A percentile compares a stretch with the other conserved stretches of the same genome.
Conservation (phyloP, 2,888 invertebrate species). For the Campopleginae sp. region DNA sequence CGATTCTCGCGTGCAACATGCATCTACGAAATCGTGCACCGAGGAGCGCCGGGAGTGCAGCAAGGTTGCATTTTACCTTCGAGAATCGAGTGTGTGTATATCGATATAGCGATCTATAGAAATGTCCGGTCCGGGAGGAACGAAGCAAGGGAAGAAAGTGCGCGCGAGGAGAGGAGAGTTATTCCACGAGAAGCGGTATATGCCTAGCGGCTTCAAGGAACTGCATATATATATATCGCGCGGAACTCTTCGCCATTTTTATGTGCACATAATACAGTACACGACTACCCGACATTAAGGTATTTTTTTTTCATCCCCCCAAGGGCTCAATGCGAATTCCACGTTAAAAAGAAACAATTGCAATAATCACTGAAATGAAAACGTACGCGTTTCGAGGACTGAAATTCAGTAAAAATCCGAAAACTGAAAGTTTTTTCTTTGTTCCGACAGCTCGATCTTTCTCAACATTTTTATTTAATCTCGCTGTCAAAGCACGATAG, state of each 20-base stretch:
- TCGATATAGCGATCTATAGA: conserved; percentile 4
- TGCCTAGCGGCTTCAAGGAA: conserved; percentile 68
- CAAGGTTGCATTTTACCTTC: conserved; percentile 74
- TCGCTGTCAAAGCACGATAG: not conserved
- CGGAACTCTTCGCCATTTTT: conserved; percentile 44
- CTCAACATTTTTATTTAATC: conserved; percentile 16
- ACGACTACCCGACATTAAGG: not conserved
- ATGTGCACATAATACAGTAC: conserved; percentile 12
- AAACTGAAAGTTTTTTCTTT: too few relatives aligned
- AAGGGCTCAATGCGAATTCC: not conserved
- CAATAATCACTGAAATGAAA: not conserved
- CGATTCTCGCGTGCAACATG: conserved; percentile 66
- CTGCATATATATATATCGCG: conserved; percentile 46
- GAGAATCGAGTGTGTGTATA: conserved; percentile 68
- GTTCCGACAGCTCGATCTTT: conserved; percentile 1
- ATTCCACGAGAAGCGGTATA: conserved; percentile 74
- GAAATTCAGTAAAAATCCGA: too few relatives aligned
- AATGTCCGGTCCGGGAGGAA: conserved; percentile 40
- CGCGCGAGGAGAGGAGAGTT: conserved; percentile 53
- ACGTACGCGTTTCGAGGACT: not conserved
- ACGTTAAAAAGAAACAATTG: not conserved
- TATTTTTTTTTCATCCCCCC: conserved; percentile 2
- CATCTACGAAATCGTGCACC: conserved; percentile 64
- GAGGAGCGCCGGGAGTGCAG: conserved; percentile 67
- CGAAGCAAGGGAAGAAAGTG: conserved; percentile 40